Base-by-base conservation (phyloP, 2,888 invertebrate species). In the Pimpla rufipes region DNA sequence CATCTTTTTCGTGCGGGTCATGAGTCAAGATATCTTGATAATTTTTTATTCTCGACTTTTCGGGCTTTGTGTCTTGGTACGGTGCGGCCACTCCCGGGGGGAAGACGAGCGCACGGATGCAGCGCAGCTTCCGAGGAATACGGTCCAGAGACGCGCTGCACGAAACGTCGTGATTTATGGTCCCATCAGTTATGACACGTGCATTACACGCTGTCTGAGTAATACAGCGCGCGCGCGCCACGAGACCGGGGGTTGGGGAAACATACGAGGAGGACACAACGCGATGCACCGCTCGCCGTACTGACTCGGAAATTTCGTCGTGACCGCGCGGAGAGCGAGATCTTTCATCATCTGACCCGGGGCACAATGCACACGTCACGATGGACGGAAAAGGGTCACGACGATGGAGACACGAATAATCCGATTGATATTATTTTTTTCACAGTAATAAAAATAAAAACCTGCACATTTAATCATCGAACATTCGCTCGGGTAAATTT, bases 141-240 rank as follows among this genome's bases (percentile, higher is more conserved):
- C 86, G 87, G 85, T 76, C 66, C 62, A 57, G 45, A 52, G 62
- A 68, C 42, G 29, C 42, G 21, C 68, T 21, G 68, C 70, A 76
- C 75, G 67, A 76, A 79, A 76, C 79, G 29, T 50, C 83, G 84
- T 89, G 89, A 89, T 88, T 85, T 88, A 89, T 88, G 85, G 84
- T 70, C 59, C 84, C 59, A 83, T 87, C 84, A 77, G 77, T 83
- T 85, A 79, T 88, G 89, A 88, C 89, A 88, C 87, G 88, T 88
- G 88, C 88, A 88, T 86, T 87, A 89, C 88, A 88, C 84, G 83
- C 87, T 83, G 80, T 78, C 77, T 50, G 59, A 66, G 79, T 67
- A 66, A 75, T 79, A 66, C 47, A 35, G 50, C 13, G 42, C 29
- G 50, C 13, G 42, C 29, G 42, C 42, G 42, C 5, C 29, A 55